phyloP scores from a whole-genome alignment of 2,888 invertebrate species.

The Orthosia gracilis region DNA sequence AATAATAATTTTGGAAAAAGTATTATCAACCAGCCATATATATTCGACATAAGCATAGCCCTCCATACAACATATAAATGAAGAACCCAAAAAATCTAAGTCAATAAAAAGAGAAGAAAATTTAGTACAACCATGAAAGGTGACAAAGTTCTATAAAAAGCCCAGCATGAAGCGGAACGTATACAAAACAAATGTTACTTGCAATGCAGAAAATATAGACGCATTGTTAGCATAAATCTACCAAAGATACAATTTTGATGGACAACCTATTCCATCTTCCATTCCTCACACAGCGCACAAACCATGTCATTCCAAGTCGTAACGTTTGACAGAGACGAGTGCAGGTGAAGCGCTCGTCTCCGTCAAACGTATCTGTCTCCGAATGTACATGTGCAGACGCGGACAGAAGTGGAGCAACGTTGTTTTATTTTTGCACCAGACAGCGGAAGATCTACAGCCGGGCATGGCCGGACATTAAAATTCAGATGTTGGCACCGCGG shows the following conservation, averaged over 20 bases:
- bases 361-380: constrained; percentile 32
- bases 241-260: not conserved
- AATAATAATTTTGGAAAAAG: not conserved
- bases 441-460: constrained; percentile 41
- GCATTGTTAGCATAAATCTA: not conserved
- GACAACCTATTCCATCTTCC: not conserved
- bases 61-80: too few relatives aligned
- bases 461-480: constrained; percentile 67
- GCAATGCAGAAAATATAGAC: not conserved
- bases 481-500: constrained; percentile 66
- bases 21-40: not conserved
- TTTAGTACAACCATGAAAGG: not conserved
- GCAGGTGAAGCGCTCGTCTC: constrained; percentile 16
- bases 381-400: constrained; percentile 37
- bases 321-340: too few relatives aligned
- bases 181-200: not conserved
- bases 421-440: constrained; percentile 57
- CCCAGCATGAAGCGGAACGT: not conserved
- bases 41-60: too few relatives aligned
- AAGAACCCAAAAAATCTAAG: not conserved
- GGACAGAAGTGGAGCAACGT: constrained; percentile 49
- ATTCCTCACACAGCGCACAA: not conserved
- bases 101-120: not conserved
- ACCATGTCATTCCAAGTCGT: constrained; percentile 11
- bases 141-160: not conserved